Evolutionary conservation across 2,797 vertebrate species (phyloP).

Genomic region (Dermochelys coriacea): DNA sequence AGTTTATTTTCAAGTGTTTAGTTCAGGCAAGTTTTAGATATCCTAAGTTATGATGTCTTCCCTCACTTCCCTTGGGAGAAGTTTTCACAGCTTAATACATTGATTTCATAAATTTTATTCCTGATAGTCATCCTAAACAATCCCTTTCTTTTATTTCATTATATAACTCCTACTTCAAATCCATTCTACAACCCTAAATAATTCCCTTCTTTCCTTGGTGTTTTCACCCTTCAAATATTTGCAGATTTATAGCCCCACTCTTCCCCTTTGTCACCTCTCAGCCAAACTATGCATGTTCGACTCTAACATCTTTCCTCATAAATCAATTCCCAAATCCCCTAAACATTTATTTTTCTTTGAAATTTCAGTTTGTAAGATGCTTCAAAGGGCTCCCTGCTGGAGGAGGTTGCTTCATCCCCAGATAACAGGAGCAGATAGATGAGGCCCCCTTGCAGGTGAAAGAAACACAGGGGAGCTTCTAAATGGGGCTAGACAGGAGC

Average conservation of each 20-base stretch:
- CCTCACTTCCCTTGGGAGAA: not conserved
- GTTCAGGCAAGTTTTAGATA: not conserved
- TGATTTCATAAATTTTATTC: not conserved
- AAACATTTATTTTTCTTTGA: constrained; percentile 32
- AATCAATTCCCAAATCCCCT: not conserved
- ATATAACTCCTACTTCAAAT: not conserved
- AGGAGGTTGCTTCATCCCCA: constrained; percentile 29
- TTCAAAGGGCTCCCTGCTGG: constrained; percentile 34
- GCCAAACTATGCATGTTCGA: not conserved
- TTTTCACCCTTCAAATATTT: constrained; percentile 19
- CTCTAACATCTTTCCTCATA: not conserved
- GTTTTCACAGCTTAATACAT: not conserved
- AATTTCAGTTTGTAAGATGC: constrained; percentile 1
- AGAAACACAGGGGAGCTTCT: not conserved
- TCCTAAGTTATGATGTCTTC: not conserved
- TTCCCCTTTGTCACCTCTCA: constrained; percentile 5
- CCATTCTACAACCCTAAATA: not conserved
- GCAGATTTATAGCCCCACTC: constrained; percentile 23
- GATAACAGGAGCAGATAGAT: not conserved
- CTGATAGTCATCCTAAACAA: not conserved
- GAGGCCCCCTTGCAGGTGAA: not conserved
- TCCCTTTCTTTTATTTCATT: not conserved
- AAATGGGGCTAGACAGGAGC: not conserved
- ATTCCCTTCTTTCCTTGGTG: not conserved
- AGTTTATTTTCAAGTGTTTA: not conserved